Base-by-base conservation (phyloP, 2,797 vertebrate species). In the Tachyglossus aculeatus region DNA sequence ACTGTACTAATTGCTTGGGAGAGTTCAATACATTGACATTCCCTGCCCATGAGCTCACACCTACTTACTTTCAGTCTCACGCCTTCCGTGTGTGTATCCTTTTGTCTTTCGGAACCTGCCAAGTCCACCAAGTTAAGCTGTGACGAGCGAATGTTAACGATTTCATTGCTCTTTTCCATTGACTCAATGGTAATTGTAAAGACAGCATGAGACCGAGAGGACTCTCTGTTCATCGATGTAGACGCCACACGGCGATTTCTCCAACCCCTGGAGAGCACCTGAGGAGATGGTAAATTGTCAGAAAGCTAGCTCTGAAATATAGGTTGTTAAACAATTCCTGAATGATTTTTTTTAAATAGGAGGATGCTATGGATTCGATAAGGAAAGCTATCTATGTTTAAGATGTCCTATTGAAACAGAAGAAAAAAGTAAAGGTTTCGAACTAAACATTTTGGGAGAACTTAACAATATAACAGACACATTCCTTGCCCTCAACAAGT, bases 201-300 rank as follows among this genome's bases (percentile, higher is more conserved):
- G 58, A 99, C 97, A 0, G 98, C 97, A 0, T 99, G 98, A 4
- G 98, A 99, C 57, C 98, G 93, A 0, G 98, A 99, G 1, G 98
- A 98, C 62, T 99, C 97, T 0, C 97, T 95, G 69, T 99, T 99
- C 98, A 99, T 99, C 2, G 98, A 98, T 6, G 98, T 98, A 0
- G 97, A 97, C 3, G 97, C 97, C 25, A 98, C 98, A 6, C 95
- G 94, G 8, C 97, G 94, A 85, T 99, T 98, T 71, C 96, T 93
- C 97, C 97, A 98, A 25, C 98, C 98, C 81, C 62, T 96, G 60
- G 96, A 96, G 78, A 99, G 86, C 16, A 99, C 96, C 98, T 94
- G 43, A 18, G 24, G 6, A 61, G 36, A 36, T 69, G 38, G 22
- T 54, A 74, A 67, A 11, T 34, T 2, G 44, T 7, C 11, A 51